A percentile compares a stretch with the other conserved stretches of the same genome.
Conservation (phyloP, 2,113 vertebrate species). For the Typhlomys cinereus region DNA sequence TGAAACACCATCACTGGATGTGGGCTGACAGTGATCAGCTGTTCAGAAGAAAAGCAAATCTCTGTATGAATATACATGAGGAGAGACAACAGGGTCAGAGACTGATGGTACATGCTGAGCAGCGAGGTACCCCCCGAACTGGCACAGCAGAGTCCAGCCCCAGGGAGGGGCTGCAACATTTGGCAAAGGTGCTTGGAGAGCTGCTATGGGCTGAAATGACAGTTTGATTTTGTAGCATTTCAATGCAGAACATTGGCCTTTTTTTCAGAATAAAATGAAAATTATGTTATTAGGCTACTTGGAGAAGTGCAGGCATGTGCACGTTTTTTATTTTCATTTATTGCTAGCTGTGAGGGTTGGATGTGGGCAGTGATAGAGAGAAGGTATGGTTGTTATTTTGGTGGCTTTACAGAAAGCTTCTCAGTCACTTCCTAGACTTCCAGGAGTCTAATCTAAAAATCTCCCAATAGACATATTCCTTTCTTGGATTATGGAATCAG, state of each 20-base stretch:
- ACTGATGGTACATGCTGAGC: constrained; percentile 67
- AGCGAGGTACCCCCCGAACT: constrained; percentile 30
- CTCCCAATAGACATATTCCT: background rate
- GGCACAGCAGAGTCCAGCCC: constrained; percentile 47
- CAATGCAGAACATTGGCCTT: constrained; percentile 60
- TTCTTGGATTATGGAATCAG: background rate
- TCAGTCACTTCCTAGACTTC: background rate
- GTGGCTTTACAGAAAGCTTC: constrained; percentile 4
- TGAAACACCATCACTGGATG: constrained; percentile 38
- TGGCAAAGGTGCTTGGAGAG: constrained; percentile 62
- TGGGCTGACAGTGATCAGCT: constrained; percentile 64
- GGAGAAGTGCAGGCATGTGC: background rate
- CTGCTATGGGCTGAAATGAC: constrained; percentile 44
- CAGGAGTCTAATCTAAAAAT: background rate
- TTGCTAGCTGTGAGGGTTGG: background rate
- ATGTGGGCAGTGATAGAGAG: background rate
- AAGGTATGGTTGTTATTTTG: background rate
- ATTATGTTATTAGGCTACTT: background rate
- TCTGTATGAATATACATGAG: constrained; percentile 64
- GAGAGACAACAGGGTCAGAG: constrained; percentile 56
- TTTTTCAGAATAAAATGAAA: constrained; percentile 63
- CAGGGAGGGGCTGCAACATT: constrained; percentile 60
- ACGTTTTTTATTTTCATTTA: background rate
- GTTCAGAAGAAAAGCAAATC: constrained; percentile 67
- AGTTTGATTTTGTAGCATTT: constrained; percentile 54